Base-by-base conservation (phyloP, 2,888 invertebrate species). In the Aleiodes leptofemur region DNA sequence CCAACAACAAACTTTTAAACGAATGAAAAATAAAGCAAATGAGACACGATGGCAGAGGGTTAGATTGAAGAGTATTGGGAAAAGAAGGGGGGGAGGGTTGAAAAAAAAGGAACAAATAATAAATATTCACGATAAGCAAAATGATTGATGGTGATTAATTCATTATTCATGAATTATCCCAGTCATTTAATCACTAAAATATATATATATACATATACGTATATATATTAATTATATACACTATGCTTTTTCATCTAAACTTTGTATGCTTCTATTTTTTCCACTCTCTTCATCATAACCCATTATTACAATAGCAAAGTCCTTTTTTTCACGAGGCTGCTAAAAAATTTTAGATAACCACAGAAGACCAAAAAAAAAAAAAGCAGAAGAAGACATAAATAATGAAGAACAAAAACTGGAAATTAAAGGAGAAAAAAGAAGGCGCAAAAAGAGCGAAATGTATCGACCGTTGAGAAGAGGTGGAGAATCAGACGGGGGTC, bases 1-100 rank as follows among this genome's bases (percentile, higher is more conserved):
- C 78, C 76, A 74, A 72, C 69, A 55, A 64, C 61, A 38, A 76
- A 76, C 23, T 74, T 73, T 69, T 34, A 72, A 78, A 59, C 50
- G 51, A 50, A 74, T 29, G 61, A 71, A n/a, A 72, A 74, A 76
- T 66, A 72, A 68, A 72, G 50, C 13, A 34, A 38, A 3, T 68
- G 13, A 34, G 13, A 6, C 9, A 3, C 56, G 0, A 0, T 3
- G 61, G 38, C 14, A 23, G 11, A 48, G 23, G 23, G 16, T 48
- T 14, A n/a, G 16, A 9, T 43, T 16, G 48, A 23, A 9, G 48
- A 61, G 4, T 43, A 61, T 61, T 64, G 64, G 48, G 64, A 64
- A 43, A 16, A 64, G 16, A 43, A 48, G 23, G 38, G 14, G 34
- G 23, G 23, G 23, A 23, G 23, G 23, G 23, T 23, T 23, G 23